Percentiles rank a stretch among this genome's conserved stretches.
phyloP scores from a whole-genome alignment of 2,888 invertebrate species.

The Unio pictorum region DNA sequence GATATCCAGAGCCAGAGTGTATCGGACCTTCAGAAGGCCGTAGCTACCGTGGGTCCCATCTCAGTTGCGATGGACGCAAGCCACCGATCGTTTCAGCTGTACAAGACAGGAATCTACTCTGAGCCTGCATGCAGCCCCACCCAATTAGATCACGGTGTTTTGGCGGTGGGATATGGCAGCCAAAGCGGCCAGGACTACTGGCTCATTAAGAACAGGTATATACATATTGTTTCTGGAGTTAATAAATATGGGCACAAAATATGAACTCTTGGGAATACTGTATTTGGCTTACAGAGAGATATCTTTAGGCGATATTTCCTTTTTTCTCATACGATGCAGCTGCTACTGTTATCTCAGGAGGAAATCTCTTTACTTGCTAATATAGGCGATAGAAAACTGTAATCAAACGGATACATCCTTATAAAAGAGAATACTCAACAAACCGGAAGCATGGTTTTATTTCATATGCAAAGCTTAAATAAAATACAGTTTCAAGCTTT shows the following conservation, averaged over 20 bases:
- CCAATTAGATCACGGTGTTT: slow-evolving; percentile 25
- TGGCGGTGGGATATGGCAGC: slow-evolving; percentile 42
- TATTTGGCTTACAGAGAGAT: too few species aligned
- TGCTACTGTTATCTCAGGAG: too few species aligned
- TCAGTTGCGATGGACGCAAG: slow-evolving; percentile 91
- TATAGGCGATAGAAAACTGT: too few species aligned
- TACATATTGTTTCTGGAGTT: background rate
- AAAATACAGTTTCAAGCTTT: too few species aligned
- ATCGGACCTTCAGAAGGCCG: slow-evolving; percentile 80
- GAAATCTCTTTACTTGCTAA: too few species aligned
- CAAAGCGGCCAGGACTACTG: slow-evolving; percentile 37
- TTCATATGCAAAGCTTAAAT: too few species aligned
- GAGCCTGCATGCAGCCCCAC: slow-evolving; percentile 32
- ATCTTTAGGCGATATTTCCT: background rate
- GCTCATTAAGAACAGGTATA: slow-evolving; percentile 50
- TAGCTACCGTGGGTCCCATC: slow-evolving; percentile 87
- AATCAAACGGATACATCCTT: too few species aligned
- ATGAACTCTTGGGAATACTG: background rate
- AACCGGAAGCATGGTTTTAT: too few species aligned
- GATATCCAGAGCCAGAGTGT: slow-evolving; percentile 77
- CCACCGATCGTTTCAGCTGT: slow-evolving; percentile 76
- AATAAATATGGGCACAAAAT: background rate
- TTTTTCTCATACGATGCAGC: too few species aligned
- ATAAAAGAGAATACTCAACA: too few species aligned
- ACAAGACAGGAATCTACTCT: slow-evolving; percentile 31